phyloP scores from a whole-genome alignment of 1,140 invertebrate species.

The Bombus pyrosoma region DNA sequence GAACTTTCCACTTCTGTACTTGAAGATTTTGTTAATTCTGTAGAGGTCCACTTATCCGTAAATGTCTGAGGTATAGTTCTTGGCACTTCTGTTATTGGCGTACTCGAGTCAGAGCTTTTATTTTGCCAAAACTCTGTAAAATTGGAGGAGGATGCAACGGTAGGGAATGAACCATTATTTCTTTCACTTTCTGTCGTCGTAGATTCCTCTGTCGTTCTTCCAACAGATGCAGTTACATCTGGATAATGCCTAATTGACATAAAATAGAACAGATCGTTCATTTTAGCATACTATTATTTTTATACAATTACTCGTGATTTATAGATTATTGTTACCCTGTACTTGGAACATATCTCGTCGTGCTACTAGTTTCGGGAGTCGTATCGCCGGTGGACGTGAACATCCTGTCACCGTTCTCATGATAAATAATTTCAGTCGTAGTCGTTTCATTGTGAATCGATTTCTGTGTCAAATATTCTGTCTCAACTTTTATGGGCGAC shows the following conservation, averaged over 20 bases:
- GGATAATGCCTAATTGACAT: constrained; percentile 9
- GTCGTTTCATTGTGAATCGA: constrained; percentile 35
- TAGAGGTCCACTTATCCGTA: background rate
- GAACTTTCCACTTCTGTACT: constrained; percentile 20
- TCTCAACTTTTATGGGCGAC: background rate
- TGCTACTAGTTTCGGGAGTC: background rate
- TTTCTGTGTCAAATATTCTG: constrained; percentile 21
- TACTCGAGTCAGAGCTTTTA: constrained; percentile 1
- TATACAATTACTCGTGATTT: background rate
- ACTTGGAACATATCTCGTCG: background rate
- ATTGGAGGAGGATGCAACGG: background rate
- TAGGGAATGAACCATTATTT: background rate
- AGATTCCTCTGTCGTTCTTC: background rate
- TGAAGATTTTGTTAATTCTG: background rate
- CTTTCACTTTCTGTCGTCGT: background rate
- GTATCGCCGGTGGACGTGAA: background rate
- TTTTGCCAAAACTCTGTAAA: constrained; percentile 12
- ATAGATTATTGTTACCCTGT: constrained; percentile 19
- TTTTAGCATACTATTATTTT: background rate
- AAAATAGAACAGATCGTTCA: background rate
- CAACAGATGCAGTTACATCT: background rate
- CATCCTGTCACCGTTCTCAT: background rate
- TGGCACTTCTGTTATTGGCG: background rate
- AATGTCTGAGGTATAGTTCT: background rate
- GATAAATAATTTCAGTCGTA: constrained; percentile 7